Evolutionary conservation across 2,888 invertebrate genomes (phyloP).

Genomic region (Phorcus lineatus): DNA sequence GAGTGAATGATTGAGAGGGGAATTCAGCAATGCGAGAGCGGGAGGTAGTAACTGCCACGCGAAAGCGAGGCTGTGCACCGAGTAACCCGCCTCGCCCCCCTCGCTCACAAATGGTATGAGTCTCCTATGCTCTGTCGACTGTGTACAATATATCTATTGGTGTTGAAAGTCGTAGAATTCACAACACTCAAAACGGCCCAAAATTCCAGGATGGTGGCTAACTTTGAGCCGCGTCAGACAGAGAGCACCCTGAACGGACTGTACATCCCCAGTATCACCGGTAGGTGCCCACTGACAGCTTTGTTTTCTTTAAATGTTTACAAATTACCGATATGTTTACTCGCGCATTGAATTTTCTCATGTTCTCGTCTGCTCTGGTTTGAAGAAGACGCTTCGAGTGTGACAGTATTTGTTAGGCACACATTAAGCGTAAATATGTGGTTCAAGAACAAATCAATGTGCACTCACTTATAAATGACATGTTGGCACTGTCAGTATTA

Average conservation of each 20-base stretch:
- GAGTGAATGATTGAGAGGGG: too few relatives aligned
- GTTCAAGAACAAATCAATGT: too few relatives aligned
- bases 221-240: slow-evolving; percentile 42
- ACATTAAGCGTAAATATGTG: not conserved
- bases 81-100: slow-evolving; percentile 33
- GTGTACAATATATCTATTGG: not conserved
- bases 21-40: not conserved
- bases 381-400: slow-evolving; percentile 8
- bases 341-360: slow-evolving; percentile 24
- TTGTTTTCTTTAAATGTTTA: slow-evolving; percentile 16
- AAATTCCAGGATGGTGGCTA: slow-evolving; percentile 40
- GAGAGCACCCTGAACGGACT: slow-evolving; percentile 51
- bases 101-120: slow-evolving; percentile 29
- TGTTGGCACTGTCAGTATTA: too few relatives aligned
- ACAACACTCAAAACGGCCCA: slow-evolving; percentile 37
- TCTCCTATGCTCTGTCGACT: slow-evolving; percentile 4
- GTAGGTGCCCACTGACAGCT: slow-evolving; percentile 35
- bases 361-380: slow-evolving; percentile 14
- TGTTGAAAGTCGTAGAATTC: not conserved
- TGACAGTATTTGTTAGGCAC: slow-evolving; percentile 14
- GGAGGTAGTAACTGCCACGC: not conserved
- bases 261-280: slow-evolving; percentile 54
- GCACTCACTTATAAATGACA: too few relatives aligned
- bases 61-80: slow-evolving; percentile 34
- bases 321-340: slow-evolving; percentile 27